phyloP scores from a whole-genome alignment of 92 coral and sea anemone genomes.

The Porites lobata region DNA sequence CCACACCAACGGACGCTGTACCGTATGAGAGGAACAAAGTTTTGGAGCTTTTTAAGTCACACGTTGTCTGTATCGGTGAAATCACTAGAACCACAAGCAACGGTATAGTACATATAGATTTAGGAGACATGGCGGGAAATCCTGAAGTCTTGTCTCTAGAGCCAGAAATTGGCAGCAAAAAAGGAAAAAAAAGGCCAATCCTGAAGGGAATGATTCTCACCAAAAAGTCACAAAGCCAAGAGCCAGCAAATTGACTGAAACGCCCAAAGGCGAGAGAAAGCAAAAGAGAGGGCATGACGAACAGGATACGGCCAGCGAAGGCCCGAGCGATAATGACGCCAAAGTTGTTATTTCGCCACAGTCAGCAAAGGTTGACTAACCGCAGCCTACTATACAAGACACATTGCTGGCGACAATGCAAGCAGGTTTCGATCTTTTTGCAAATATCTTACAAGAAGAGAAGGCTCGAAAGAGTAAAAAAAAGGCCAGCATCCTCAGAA shows the following conservation, averaged over 20 bases:
- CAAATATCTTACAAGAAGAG: neutral
- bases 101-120: neutral
- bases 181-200: constrained; percentile 9
- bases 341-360: neutral
- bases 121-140: constrained; percentile 9
- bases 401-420: constrained; percentile 17
- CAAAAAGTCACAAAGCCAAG: constrained; percentile 16
- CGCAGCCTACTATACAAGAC: constrained; percentile 2
- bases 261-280: neutral
- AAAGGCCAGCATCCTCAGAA: too few relatives aligned
- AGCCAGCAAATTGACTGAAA: neutral
- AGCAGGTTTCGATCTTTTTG: constrained; percentile 2
- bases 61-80: constrained; percentile 13
- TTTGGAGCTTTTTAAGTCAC: neutral
- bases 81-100: constrained; percentile 19
- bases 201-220: too few relatives aligned
- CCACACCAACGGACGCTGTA: neutral
- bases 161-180: neutral
- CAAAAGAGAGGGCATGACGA: neutral
- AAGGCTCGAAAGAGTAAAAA: neutral
- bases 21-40: neutral
- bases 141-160: constrained; percentile 21
- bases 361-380: constrained; percentile 2
- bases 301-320: neutral
- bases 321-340: constrained; percentile 9